Evolutionary conservation across 2,797 vertebrate genomes (phyloP), one percentile per base, ranked within the genome.

Genomic region (Chloroceryle inda): DNA sequence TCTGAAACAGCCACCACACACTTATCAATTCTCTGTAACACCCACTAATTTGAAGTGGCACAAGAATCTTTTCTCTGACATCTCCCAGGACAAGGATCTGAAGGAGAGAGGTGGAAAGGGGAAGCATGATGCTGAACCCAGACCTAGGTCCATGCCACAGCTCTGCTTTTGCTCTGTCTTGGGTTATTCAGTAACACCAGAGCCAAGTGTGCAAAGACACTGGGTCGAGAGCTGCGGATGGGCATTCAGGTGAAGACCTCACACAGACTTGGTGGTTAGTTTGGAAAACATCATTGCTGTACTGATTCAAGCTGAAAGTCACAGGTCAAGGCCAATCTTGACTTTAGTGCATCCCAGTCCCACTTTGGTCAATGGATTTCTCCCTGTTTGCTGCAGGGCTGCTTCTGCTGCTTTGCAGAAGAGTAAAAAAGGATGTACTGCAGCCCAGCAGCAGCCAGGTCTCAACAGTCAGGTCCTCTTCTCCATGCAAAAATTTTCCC

Each of bases 111-210:
- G n/a, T 55, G 52, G 47, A 62, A 80, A 69, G 31, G 38, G 14
- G 35, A 66, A 79, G 16, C 1, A 3, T 18, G 35, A 9, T 23
- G 53, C 40, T 21, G 44, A 88, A 38, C 24, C 42, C 35, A 50
- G 40, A n/a, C 4, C 12, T 12, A 12, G 59, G 27, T 15, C n/a
- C 37, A 26, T 3, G 0, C 33, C 3, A 0, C 35, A 81, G 31
- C 23, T 88, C 64, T 93, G 72, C 38, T 52, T 35, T 77, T 21
- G 38, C 29, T 81, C 67, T 49, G 3, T 10, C 23, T 15, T 21
- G 23, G 35, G 31, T 33, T 42, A 11, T 66, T 55, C 1, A 0
- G 2, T 22, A 64, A 19, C 22, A 9, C 7, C 53, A 49, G 40
- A 75, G 44, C 33, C 66, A 55, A 85, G 64, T 27, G 13, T 49